Conservation (phyloP, 2,113 vertebrate species). For the Ornithorhynchus anatinus region DNA sequence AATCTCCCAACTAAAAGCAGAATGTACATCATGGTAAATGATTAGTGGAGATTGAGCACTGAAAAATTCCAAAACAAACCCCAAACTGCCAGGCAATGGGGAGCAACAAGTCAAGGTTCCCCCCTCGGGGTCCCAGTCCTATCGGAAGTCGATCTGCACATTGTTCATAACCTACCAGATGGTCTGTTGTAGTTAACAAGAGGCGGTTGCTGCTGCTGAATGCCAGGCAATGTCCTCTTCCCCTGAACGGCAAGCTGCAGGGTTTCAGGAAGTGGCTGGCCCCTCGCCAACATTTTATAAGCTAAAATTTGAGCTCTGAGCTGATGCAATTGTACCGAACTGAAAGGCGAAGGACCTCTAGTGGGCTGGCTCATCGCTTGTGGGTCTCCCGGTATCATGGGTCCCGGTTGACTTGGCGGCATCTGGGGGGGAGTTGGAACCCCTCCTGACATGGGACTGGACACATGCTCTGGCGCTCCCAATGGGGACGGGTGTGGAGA, state of each 20-base stretch:
- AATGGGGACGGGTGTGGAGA: slow-evolving; percentile 94
- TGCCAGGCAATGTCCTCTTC: slow-evolving; percentile 92
- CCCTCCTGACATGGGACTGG: slow-evolving; percentile 94
- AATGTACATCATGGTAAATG: too few relatives aligned
- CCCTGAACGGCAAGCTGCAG: slow-evolving; percentile 97
- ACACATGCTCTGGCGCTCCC: slow-evolving; percentile 88
- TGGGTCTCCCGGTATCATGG: slow-evolving; percentile 87
- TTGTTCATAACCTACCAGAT: slow-evolving; percentile 75
- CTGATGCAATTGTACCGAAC: slow-evolving; percentile 94
- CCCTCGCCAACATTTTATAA: slow-evolving; percentile 95
- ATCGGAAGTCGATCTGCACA: neutral
- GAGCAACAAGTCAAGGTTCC: neutral
- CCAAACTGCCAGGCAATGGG: too few relatives aligned
- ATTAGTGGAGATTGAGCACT: too few relatives aligned
- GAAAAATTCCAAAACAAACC: too few relatives aligned
- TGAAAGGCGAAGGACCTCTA: slow-evolving; percentile 92
- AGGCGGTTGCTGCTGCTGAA: slow-evolving; percentile 76
- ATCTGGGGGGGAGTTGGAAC: slow-evolving; percentile 94
- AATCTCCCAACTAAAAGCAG: too few relatives aligned
- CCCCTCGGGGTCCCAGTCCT: neutral
- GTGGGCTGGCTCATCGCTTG: slow-evolving; percentile 86
- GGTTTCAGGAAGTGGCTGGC: slow-evolving; percentile 94
- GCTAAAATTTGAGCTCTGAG: slow-evolving; percentile 96
- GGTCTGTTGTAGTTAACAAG: slow-evolving; percentile 81
- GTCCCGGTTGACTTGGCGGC: slow-evolving; percentile 81